Evolutionary conservation across 2,888 invertebrate genomes (phyloP), one percentile per base, ranked within the genome.

Genomic region (Sialis lutaria): DNA sequence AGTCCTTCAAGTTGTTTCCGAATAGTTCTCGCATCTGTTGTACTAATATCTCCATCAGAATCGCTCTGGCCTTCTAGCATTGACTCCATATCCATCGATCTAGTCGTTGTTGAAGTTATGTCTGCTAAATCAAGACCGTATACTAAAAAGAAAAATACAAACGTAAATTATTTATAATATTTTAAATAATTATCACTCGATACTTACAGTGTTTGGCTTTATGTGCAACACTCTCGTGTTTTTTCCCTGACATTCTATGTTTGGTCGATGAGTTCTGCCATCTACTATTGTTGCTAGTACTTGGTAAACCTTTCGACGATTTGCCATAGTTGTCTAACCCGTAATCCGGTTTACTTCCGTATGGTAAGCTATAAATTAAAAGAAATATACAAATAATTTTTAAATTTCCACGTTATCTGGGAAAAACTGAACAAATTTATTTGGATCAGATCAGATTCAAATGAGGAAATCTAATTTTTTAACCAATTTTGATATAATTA

Each of bases 1-100:
- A 89, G 67, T 0, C 87, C 86, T 57, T 87, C 78, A 34, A 89
- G 67, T 60, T 89, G 89, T 50, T 83, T 76, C 30, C 86, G 69
- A 52, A 88, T 86, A 33, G 84, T 81, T 53, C 82, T 70, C 2
- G 84, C 82, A 60, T 86, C 85, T 2, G 79, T 77, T 0, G 81
- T 81, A 37, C 83, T 82, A 9, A 82, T 72, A 58, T 82, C 82
- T 45, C 80, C 82, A 60, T 86, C 86, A 1, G 82, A 79, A 53
- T 68, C 67, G 42, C 63, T 66, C 46, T 78, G 72, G 12, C 75
- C 79, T 56, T 87, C 87, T 48, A 87, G 64, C 62, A 87, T 74
- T 0, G 86, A 87, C 46, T 87, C 85, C 50, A 84, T 68, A 64
- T 84, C 83, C 42, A 85, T 67, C 46, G 80, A 81, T 44, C 81